Evolutionary conservation across 1,140 invertebrate species (phyloP).

Genomic region (Cyrtorhinus lividipennis): DNA sequence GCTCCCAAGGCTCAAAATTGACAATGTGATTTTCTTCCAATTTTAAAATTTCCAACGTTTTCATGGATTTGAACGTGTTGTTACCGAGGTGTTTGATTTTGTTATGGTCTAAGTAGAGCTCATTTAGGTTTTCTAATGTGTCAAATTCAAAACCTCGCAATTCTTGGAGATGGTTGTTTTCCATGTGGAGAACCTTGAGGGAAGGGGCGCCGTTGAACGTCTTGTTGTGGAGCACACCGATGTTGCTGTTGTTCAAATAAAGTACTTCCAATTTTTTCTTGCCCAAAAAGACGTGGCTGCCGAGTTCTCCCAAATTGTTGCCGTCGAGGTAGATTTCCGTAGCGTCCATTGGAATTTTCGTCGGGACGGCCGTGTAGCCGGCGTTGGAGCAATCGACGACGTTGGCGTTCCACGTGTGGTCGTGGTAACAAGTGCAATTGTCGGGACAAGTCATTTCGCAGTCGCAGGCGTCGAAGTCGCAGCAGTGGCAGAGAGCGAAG

Average conservation of each 20-base stretch:
- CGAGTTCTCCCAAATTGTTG: constrained; percentile 34
- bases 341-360: constrained; percentile 40
- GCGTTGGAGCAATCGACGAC: constrained; percentile 36
- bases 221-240: constrained; percentile 36
- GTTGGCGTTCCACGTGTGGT: constrained; percentile 37
- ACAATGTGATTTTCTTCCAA: constrained; percentile 36
- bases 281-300: constrained; percentile 39
- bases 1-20: constrained; percentile 41
- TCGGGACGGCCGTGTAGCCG: constrained; percentile 32
- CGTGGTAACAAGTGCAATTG: constrained; percentile 38
- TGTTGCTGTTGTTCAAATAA: constrained; percentile 35
- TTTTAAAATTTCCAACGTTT: constrained; percentile 33
- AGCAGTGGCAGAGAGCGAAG: constrained; percentile 44
- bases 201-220: constrained; percentile 39
- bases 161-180: constrained; percentile 34
- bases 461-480: constrained; percentile 44
- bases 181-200: constrained; percentile 34
- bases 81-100: constrained; percentile 32
- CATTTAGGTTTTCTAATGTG: constrained; percentile 32
- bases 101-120: constrained; percentile 38
- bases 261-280: constrained; percentile 37
- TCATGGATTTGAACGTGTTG: constrained; percentile 34
- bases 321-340: constrained; percentile 41
- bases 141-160: constrained; percentile 39
- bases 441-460: constrained; percentile 40